Evolutionary conservation across 2,113 vertebrate species (phyloP).

Genomic region (Rallus limicola): DNA sequence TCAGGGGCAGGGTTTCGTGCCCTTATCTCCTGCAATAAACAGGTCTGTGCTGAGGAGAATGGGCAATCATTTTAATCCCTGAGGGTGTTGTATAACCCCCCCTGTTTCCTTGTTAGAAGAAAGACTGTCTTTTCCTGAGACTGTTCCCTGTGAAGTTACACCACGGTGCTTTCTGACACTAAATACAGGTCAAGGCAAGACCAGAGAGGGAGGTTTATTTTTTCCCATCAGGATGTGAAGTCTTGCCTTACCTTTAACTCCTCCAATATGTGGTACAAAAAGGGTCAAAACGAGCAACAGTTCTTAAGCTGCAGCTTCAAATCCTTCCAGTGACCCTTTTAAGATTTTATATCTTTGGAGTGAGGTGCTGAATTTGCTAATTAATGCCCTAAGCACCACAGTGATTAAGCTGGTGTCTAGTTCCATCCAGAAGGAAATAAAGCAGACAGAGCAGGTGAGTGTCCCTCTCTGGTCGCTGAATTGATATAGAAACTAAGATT

Average conservation of each 20-base stretch:
- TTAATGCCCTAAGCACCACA: not conserved
- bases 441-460: not conserved
- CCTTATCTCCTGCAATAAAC: not conserved
- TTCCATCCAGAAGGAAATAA: not conserved
- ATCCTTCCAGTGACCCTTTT: constrained; percentile 45
- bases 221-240: not conserved
- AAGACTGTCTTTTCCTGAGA: not conserved
- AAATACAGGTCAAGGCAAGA: constrained; percentile 7
- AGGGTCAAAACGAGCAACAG: not conserved
- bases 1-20: not conserved
- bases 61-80: not conserved
- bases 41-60: not conserved
- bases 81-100: not conserved
- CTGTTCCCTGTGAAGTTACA: not conserved
- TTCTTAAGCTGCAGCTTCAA: not conserved
- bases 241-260: constrained; percentile 12
- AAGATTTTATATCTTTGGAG: not conserved
- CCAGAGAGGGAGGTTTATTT: not conserved
- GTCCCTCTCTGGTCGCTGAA: not conserved
- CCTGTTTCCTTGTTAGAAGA: not conserved
- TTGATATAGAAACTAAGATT: not conserved
- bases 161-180: constrained; percentile 5
- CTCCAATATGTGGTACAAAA: not conserved
- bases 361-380: constrained; percentile 28
- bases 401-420: constrained; percentile 6